Conservation (phyloP, 2,797 vertebrate species). For the Mormyrops boulengeri region DNA sequence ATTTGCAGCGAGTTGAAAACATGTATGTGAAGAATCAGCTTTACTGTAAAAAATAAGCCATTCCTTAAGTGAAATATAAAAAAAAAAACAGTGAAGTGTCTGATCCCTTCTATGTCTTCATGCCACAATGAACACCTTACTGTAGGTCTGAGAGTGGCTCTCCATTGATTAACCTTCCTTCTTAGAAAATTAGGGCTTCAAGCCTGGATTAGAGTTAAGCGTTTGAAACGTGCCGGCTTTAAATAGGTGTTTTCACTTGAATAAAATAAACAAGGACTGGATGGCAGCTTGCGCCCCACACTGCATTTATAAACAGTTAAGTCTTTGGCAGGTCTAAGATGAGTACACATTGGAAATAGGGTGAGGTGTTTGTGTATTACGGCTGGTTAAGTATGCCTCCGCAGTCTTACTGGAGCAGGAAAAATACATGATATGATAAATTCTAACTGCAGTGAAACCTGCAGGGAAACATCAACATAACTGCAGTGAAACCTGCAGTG, state of each 20-base stretch:
- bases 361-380: background rate
- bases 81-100: background rate
- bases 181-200: background rate
- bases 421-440: background rate
- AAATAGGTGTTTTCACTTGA: background rate
- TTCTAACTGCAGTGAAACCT: background rate
- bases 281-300: background rate
- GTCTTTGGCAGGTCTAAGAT: background rate
- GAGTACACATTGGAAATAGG: background rate
- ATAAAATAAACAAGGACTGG: background rate
- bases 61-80: background rate
- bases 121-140: background rate
- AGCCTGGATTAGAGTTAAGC: background rate
- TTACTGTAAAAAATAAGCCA: background rate
- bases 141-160: background rate
- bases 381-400: background rate
- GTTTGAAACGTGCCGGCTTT: background rate
- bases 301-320: background rate
- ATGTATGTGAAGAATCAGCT: background rate
- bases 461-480: background rate
- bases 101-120: background rate
- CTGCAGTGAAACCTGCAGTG: background rate
- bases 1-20: background rate
- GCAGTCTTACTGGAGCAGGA: background rate
- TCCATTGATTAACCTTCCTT: background rate